These are phyloP conservation scores for Eidolon dupreanum DNA, from an alignment of 2,797 vertebrate genomes.

Conservation along the genomic window DNA sequence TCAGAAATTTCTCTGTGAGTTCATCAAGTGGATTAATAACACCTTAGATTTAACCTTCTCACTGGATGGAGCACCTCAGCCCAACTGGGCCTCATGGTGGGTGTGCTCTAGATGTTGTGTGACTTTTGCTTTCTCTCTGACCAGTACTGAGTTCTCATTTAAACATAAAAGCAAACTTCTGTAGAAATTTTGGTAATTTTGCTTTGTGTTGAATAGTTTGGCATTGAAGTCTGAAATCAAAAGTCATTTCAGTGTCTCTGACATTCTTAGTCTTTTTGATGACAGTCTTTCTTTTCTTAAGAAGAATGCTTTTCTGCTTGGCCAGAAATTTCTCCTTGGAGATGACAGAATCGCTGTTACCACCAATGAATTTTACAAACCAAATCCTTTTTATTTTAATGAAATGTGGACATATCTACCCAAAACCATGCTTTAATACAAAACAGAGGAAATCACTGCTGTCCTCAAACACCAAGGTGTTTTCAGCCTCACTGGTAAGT, in stretches of 20 bases:
- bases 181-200: neutral
- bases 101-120: accelerated
- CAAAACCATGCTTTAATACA: neutral
- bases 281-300: conserved; percentile 40
- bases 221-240: conserved; percentile 1
- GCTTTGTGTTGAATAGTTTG: neutral
- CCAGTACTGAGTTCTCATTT: neutral
- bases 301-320: conserved; percentile 45
- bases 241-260: conserved; percentile 25
- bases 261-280: conserved; percentile 9
- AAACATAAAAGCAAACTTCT: neutral
- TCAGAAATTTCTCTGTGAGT: neutral
- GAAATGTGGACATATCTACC: conserved; percentile 22
- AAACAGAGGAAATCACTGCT: neutral
- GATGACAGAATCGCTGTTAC: conserved; percentile 3
- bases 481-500: neutral
- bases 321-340: conserved; percentile 41
- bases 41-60: neutral
- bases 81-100: accelerated
- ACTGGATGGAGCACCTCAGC: accelerated
- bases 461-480: neutral
- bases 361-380: conserved; percentile 46
- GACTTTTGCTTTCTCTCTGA: neutral
- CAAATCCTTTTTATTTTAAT: conserved; percentile 45
- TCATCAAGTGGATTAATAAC: neutral